Conservation (phyloP, 2,888 invertebrate species). For the Miltochrista miniata region DNA sequence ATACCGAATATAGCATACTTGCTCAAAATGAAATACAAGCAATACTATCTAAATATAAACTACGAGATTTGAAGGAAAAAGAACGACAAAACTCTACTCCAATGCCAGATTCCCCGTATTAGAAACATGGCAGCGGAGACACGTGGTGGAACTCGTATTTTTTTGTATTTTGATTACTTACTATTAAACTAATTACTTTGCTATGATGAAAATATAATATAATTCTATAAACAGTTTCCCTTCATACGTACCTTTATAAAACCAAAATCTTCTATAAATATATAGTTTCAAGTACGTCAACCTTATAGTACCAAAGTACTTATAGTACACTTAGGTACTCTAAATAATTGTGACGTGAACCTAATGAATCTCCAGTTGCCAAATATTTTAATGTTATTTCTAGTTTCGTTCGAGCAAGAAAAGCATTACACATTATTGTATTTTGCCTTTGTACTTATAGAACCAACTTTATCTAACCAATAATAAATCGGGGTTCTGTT, state of each 20-base stretch:
- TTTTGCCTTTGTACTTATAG: constrained; percentile 7
- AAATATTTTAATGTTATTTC: constrained; percentile 8
- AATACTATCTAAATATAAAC: not conserved
- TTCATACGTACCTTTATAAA: not conserved
- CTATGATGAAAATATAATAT: too few species aligned
- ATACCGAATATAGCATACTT: not conserved
- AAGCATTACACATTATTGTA: constrained; percentile 6
- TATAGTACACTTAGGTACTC: constrained; percentile 5
- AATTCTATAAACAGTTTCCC: not conserved
- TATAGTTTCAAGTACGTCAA: constrained; percentile 8
- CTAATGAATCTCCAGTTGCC: constrained; percentile 7
- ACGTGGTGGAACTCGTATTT: not conserved
- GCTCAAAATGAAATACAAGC: constrained; percentile 1
- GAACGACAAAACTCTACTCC: too few species aligned
- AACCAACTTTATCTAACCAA: constrained; percentile 9
- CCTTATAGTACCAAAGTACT: not conserved
- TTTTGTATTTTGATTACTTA: not conserved
- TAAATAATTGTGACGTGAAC: constrained; percentile 4
- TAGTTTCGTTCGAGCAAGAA: not conserved
- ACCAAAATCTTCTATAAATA: not conserved
- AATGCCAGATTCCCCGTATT: not conserved
- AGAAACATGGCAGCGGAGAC: not conserved
- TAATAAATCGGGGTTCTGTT: constrained; percentile 8
- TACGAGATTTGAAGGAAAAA: not conserved
- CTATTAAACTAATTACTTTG: not conserved